phyloP scores from a whole-genome alignment of 1,140 invertebrate species.

The Hestina assimilis region DNA sequence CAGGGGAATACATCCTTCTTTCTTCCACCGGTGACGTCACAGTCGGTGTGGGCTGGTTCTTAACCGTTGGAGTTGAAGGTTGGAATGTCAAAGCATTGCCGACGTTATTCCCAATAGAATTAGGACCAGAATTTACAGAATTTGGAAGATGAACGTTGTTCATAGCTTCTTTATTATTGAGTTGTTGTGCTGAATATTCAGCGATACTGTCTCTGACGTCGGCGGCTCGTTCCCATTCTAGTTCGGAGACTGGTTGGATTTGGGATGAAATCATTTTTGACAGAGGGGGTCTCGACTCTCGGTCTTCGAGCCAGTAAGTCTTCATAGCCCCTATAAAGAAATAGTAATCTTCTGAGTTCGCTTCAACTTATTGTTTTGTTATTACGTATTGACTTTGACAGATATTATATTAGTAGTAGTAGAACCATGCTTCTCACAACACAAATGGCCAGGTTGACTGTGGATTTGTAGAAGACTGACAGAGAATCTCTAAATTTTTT shows the following conservation, averaged over 20 bases:
- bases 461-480: too few relatives aligned
- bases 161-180: slow-evolving; percentile 64
- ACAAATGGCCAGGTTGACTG: too few relatives aligned
- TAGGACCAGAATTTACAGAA: slow-evolving; percentile 40
- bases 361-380: too few relatives aligned
- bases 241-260: slow-evolving; percentile 57
- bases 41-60: slow-evolving; percentile 29
- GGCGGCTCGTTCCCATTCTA: slow-evolving; percentile 64
- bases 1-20: slow-evolving; percentile 87
- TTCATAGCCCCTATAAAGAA: slow-evolving; percentile 88
- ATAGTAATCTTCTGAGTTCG: neutral
- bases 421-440: neutral
- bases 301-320: slow-evolving; percentile 92
- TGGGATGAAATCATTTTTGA: slow-evolving; percentile 65
- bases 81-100: slow-evolving; percentile 42
- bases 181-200: slow-evolving; percentile 52
- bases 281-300: slow-evolving; percentile 80
- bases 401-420: too few relatives aligned
- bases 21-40: slow-evolving; percentile 76
- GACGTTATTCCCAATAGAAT: slow-evolving; percentile 38
- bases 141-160: slow-evolving; percentile 40
- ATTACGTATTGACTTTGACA: too few relatives aligned
- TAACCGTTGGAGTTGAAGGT: slow-evolving; percentile 31
- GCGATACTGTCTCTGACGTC: slow-evolving; percentile 69
- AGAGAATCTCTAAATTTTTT: too few relatives aligned